phyloP scores from a whole-genome alignment of 2,888 invertebrate species.

The Drosophila prostipennis region DNA sequence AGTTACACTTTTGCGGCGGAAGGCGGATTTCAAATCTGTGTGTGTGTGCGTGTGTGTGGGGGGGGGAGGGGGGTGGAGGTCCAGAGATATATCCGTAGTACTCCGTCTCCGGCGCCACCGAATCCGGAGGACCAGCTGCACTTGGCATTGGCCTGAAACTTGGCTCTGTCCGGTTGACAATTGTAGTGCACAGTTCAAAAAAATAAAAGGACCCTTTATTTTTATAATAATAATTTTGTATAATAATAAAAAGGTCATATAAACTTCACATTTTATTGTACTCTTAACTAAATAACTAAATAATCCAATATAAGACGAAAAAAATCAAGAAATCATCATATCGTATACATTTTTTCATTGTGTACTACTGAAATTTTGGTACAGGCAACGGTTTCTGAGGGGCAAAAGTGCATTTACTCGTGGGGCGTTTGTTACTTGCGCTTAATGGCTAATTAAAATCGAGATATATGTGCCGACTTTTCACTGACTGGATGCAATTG shows the following conservation, averaged over 20 bases:
- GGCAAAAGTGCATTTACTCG: not conserved
- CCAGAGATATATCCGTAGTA: not conserved
- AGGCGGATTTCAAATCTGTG: not conserved
- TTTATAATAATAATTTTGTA: too few species aligned
- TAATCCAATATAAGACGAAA: too few species aligned
- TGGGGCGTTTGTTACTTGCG: slow-evolving; percentile 45
- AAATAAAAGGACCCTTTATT: not conserved
- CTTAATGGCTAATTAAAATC: slow-evolving; percentile 74
- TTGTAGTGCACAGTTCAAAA: not conserved
- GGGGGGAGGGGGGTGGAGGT: not conserved
- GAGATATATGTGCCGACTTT: slow-evolving; percentile 39
- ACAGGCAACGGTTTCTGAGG: not conserved
- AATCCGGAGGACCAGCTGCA: slow-evolving; percentile 59
- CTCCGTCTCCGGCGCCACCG: slow-evolving; percentile 3
- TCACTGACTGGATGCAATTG: slow-evolving; percentile 20
- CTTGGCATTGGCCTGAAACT: slow-evolving; percentile 51
- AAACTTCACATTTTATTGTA: too few species aligned
- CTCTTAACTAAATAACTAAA: too few species aligned
- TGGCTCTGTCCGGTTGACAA: slow-evolving; percentile 9
- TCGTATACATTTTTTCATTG: not conserved
- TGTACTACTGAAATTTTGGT: not conserved
- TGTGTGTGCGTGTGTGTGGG: not conserved
- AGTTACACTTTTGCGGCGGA: slow-evolving; percentile 65
- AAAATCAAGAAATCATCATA: too few species aligned
- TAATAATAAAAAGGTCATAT: too few species aligned